Conservation (phyloP, 1,140 invertebrate genomes). For the Diorhabda carinulata region DNA sequence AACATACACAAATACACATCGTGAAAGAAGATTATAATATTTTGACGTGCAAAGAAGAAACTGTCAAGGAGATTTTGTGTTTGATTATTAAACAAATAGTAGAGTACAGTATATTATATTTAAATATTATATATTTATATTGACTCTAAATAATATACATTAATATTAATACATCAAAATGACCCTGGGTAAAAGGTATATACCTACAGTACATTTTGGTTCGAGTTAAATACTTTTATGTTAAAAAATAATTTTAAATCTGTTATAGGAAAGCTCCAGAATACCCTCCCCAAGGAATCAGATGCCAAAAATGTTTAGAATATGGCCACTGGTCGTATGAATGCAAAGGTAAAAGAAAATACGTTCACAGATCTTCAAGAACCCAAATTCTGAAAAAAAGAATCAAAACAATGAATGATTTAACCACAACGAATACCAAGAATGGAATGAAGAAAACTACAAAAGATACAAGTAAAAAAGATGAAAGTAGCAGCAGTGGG, state of each 20-base stretch:
- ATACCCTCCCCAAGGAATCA: constrained; percentile 54
- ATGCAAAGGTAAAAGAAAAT: constrained; percentile 87
- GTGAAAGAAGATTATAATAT: too few relatives aligned
- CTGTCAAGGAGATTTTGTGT: too few relatives aligned
- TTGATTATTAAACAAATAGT: too few relatives aligned
- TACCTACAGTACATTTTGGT: too few relatives aligned
- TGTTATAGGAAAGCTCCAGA: constrained; percentile 16
- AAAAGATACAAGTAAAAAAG: constrained; percentile 21
- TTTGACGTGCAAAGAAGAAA: too few relatives aligned
- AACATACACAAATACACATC: too few relatives aligned
- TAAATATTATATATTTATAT: too few relatives aligned
- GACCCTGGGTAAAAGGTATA: too few relatives aligned
- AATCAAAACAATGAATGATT: constrained; percentile 55
- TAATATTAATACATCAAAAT: too few relatives aligned
- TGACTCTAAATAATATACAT: too few relatives aligned
- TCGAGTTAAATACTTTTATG: too few relatives aligned
- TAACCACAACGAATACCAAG: constrained; percentile 28
- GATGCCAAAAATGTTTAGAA: constrained; percentile 89
- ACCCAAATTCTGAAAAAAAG: constrained; percentile 76
- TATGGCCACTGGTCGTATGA: constrained; percentile 91
- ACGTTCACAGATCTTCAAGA: constrained; percentile 74
- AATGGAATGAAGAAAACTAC: constrained; percentile 10
- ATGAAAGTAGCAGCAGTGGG: constrained; percentile 16
- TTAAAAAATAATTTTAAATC: neutral
- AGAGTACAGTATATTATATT: too few relatives aligned